Percentiles rank a stretch among this genome's conserved stretches.
These are phyloP conservation scores for Morone chrysops DNA, from an alignment of 2,113 vertebrate species.

Conservation along the genomic window DNA sequence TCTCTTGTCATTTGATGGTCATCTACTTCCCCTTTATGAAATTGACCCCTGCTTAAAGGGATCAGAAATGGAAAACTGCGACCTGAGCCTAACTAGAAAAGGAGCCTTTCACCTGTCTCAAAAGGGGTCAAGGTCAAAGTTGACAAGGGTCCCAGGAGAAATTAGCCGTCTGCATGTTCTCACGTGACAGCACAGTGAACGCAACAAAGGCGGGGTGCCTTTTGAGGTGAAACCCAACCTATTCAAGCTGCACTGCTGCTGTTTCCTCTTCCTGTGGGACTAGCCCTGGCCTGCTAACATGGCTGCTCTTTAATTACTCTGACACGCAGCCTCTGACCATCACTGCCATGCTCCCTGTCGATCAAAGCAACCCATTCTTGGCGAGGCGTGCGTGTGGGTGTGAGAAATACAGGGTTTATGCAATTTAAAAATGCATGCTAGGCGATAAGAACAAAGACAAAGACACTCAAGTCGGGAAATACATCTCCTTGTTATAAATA, in stretches of 20 bases:
- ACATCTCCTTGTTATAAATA: slow-evolving; percentile 76
- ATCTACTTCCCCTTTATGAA: slow-evolving; percentile 50
- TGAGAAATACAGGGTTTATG: slow-evolving; percentile 74
- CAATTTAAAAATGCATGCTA: slow-evolving; percentile 77
- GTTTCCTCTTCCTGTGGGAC: slow-evolving; percentile 55
- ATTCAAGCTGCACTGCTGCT: slow-evolving; percentile 7
- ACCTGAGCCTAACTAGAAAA: slow-evolving; percentile 19
- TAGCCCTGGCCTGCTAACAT: slow-evolving; percentile 42
- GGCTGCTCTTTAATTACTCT: slow-evolving; percentile 78
- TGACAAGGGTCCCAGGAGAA: slow-evolving; percentile 69
- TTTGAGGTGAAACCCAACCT: slow-evolving; percentile 73
- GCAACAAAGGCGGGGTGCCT: slow-evolving; percentile 32
- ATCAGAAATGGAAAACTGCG: slow-evolving; percentile 67
- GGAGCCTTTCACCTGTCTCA: slow-evolving; percentile 61
- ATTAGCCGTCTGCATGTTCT: slow-evolving; percentile 67
- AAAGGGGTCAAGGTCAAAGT: slow-evolving; percentile 69
- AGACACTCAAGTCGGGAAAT: slow-evolving; percentile 67
- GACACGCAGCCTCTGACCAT: slow-evolving; percentile 57
- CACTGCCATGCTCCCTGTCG: slow-evolving; percentile 61
- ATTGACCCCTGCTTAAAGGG: slow-evolving; percentile 32
- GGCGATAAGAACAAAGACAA: slow-evolving; percentile 70
- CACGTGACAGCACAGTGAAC: slow-evolving; percentile 55
- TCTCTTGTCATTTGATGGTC: slow-evolving; percentile 9
- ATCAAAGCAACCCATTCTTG: slow-evolving; percentile 71
- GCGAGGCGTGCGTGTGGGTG: slow-evolving; percentile 54